phyloP scores from a whole-genome alignment of 2,888 invertebrate genomes.

The Sphecodes monilicornis region DNA sequence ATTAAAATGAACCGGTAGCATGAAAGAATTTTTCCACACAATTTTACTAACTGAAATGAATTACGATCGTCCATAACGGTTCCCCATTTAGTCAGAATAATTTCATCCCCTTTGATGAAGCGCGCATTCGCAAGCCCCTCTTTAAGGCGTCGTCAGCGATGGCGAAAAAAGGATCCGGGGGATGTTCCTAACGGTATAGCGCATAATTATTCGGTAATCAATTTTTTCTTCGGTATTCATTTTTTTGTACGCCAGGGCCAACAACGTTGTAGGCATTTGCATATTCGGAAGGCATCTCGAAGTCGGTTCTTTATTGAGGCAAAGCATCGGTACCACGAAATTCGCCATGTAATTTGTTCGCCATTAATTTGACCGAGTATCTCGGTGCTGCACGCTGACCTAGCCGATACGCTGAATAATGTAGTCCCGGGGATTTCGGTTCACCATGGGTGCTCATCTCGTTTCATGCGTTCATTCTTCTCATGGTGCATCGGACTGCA shows the following conservation, averaged over 20 bases:
- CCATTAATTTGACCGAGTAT: constrained; percentile 71
- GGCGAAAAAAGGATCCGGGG: constrained; percentile 32
- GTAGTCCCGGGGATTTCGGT: constrained; percentile 38
- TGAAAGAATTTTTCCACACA: neutral
- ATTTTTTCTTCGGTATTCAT: constrained; percentile 58
- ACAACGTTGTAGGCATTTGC: constrained; percentile 54
- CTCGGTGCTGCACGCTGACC: constrained; percentile 23
- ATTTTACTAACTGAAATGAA: neutral
- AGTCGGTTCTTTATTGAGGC: constrained; percentile 34
- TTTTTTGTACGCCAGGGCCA: constrained; percentile 42
- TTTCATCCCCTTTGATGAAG: constrained; percentile 25
- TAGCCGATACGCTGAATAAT: constrained; percentile 57
- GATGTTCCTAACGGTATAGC: constrained; percentile 44
- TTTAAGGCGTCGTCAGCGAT: constrained; percentile 9
- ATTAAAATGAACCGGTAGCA: neutral
- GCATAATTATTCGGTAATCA: constrained; percentile 69
- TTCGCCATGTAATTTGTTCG: constrained; percentile 75
- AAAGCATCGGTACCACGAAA: constrained; percentile 48
- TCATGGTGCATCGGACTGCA: too few species aligned
- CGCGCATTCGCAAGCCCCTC: constrained; percentile 8
- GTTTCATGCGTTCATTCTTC: neutral
- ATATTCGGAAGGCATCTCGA: constrained; percentile 53
- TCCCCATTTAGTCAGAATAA: neutral
- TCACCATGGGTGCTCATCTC: constrained; percentile 35
- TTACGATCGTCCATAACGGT: constrained; percentile 28